Evolutionary conservation across 2,113 vertebrate species (phyloP).

Genomic region (Equus quagga): DNA sequence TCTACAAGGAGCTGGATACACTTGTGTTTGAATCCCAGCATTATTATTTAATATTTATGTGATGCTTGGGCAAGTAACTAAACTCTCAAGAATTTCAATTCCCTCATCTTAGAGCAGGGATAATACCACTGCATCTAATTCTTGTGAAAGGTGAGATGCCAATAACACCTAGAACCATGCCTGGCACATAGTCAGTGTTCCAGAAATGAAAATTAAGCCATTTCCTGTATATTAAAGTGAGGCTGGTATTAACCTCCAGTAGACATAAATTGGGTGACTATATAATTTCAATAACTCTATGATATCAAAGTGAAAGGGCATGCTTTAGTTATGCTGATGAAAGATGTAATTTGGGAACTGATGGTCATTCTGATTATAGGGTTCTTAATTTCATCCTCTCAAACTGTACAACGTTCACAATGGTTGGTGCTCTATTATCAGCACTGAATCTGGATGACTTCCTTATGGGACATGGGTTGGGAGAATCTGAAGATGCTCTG

Average conservation of each 20-base stretch:
- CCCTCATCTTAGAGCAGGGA: background rate
- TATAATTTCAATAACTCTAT: background rate
- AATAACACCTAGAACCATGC: background rate
- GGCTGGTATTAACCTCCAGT: background rate
- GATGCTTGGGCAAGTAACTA: background rate
- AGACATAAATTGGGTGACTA: background rate
- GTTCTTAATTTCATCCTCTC: background rate
- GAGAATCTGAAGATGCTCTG: background rate
- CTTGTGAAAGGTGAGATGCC: background rate
- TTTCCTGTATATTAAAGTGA: background rate
- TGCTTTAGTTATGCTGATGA: background rate
- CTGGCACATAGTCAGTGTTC: background rate
- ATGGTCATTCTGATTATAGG: background rate
- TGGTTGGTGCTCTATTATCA: background rate
- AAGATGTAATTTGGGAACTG: background rate
- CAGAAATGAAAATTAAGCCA: conserved; percentile 15
- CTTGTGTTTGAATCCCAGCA: background rate
- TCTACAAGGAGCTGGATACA: background rate
- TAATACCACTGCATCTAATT: background rate
- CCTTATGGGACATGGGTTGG: background rate
- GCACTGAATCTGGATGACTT: background rate
- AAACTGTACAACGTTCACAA: background rate
- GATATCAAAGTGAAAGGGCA: background rate
- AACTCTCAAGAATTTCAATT: background rate
- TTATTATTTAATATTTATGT: background rate